Evolutionary conservation across 2,113 vertebrate species (phyloP).

Genomic region (Petromus typicus): DNA sequence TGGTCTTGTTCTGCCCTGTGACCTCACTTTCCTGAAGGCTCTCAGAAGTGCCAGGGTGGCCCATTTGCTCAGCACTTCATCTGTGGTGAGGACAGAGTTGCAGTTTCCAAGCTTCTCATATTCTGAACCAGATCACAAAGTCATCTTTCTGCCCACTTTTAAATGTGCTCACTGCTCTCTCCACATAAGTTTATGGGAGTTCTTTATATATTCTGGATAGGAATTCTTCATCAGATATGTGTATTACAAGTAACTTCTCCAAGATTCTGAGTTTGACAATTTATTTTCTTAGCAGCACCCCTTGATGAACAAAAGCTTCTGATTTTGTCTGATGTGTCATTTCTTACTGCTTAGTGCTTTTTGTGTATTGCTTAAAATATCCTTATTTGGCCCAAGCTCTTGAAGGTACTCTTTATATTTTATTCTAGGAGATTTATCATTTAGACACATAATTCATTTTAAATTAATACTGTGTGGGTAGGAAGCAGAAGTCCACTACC

Average conservation of each 20-base stretch:
- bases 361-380: neutral
- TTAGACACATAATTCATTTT: neutral
- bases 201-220: neutral
- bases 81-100: neutral
- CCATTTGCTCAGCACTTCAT: rapidly evolving
- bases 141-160: neutral
- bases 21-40: neutral
- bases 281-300: neutral
- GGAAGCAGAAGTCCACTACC: neutral
- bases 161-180: neutral
- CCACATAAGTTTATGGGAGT: neutral
- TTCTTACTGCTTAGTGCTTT: neutral
- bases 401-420: neutral
- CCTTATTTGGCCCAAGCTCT: neutral
- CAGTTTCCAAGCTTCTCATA: neutral
- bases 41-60: neutral
- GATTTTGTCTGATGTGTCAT: neutral
- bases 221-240: neutral
- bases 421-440: neutral
- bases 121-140: neutral
- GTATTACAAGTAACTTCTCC: neutral
- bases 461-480: neutral
- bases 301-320: neutral
- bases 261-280: neutral
- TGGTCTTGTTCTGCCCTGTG: neutral